These are phyloP conservation scores for Apamea sordens DNA, from an alignment of 2,888 invertebrate genomes.

Conservation along the genomic window DNA sequence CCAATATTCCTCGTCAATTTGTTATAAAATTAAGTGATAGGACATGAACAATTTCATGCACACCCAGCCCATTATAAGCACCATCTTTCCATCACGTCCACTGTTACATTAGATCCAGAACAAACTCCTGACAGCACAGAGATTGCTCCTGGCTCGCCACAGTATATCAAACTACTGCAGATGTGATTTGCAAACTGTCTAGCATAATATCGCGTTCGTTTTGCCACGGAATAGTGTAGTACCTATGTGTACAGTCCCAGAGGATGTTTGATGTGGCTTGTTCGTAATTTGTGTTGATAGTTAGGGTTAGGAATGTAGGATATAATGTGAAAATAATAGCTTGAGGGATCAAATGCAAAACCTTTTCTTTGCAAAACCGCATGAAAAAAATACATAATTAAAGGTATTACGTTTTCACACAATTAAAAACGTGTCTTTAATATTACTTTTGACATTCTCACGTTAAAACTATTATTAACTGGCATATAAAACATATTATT, in stretches of 20 bases:
- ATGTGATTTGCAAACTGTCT: conserved; percentile 55
- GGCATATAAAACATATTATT: background rate
- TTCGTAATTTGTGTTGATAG: background rate
- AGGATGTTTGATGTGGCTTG: conserved; percentile 1
- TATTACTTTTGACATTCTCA: background rate
- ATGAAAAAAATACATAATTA: no score
- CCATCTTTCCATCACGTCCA: conserved; percentile 3
- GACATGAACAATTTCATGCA: background rate
- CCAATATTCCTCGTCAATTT: background rate
- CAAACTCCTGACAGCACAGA: conserved; percentile 23
- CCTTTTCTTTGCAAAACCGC: background rate
- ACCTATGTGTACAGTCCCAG: background rate
- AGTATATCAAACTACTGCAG: conserved; percentile 34
- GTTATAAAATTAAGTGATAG: background rate
- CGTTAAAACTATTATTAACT: background rate
- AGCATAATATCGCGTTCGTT: conserved; percentile 36
- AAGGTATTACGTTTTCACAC: background rate
- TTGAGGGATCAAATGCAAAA: background rate
- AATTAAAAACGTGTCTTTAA: background rate
- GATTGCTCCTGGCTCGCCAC: conserved; percentile 24
- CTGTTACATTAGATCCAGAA: conserved; percentile 42
- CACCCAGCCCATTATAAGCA: background rate
- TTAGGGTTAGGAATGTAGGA: background rate
- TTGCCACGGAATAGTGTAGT: conserved; percentile 26
- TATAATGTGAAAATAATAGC: background rate